Base-by-base conservation (phyloP, 1,140 invertebrate species). In the Heliconius eleuchia region DNA sequence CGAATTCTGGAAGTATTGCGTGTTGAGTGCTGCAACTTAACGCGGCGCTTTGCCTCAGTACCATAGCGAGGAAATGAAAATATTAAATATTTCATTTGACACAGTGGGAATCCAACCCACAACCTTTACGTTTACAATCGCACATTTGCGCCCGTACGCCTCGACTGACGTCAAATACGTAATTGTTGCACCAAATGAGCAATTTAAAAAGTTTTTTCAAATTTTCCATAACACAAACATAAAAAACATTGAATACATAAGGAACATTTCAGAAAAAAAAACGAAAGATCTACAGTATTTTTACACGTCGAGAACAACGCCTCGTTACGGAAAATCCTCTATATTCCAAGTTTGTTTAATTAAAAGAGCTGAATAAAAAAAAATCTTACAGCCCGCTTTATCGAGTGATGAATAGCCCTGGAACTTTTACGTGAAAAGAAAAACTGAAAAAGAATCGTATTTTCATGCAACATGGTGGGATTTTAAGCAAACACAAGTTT, bases 351-450 rank as follows among this genome's bases (percentile, higher is more conserved):
- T 89, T 90, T 91, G 89, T 91, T 92, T 92, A 92, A 92, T 92
- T 92, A 92, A 92, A 92, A 91, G 42, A 90, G 86, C 87, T 85
- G 85, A 89, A 91, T 91, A 92, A 92, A 92, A 92, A 34, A 77
- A 89, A 87, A 66, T 66, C 82, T 86, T 86, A 86, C 86, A 81
- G 83, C 80, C 87, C 82, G 83, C 80, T 90, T 92, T 92, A 91
- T 91, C 88, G 85, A 83, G 88, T 92, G 91, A 92, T 92, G 87
- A 87, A 92, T 88, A 85, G 79, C 83, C 74, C 77, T 81, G 81
- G 66, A 83, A 82, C 82, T 75, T 16, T 79, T 66, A 80, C 77
- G 73, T n/a, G 52, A 50, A 27, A 23, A 37, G 75, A 77, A 18
- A 57, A 52, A 37, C 0, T 37, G 52, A 87, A 87, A 88, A 85